Evolutionary conservation across 2,888 invertebrate species (phyloP), one percentile per base, ranked within the genome.

Genomic region (Brachynemurus nebulosus): DNA sequence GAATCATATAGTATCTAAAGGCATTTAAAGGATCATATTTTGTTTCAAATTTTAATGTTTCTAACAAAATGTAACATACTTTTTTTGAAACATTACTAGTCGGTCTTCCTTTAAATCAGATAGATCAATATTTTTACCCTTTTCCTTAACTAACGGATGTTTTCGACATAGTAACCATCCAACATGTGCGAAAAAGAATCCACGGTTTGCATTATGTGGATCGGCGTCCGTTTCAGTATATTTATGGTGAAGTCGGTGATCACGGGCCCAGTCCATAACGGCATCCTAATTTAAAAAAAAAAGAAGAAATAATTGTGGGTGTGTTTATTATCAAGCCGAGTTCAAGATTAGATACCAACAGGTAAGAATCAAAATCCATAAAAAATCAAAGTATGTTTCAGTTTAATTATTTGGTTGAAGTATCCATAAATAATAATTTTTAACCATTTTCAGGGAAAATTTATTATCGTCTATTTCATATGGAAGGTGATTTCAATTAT

Each of bases 181-280:
- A 60, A 93, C 84, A 62, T 95, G 95, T 0, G 91, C 81, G 66
- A 93, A 95, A 70, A 95, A 93, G 69, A 95, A 92, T 1, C 95
- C 96, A 48, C 91, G 70, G 25, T 71, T 71, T 0, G 86, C 79
- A 58, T 91, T 91, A 62, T 92, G 90, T 0, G 91, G 92, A 64
- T 92, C 91, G 0, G 90, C 91, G 58, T 90, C 77, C 0, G 89
- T 89, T 55, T 86, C 86, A 18, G 82, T 82, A 64, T 82, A 92
- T 65, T 91, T 91, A 63, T 92, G 91, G 62, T 92, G 91, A 4
- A 86, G 86, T 51, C 85, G 68, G 62, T 85, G 84, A 61, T 85
- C 83, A 39, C 82, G 69, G 0, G 76, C 80, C 91, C 91, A 92
- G 59, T 89, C 88, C 60, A 80, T 83, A 47, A 91, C 78, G 59